Percentiles rank a stretch among this genome's conserved stretches.
These are phyloP conservation scores for Drosophila niveifrons DNA, from an alignment of 2,888 invertebrate species.

Conservation along the genomic window DNA sequence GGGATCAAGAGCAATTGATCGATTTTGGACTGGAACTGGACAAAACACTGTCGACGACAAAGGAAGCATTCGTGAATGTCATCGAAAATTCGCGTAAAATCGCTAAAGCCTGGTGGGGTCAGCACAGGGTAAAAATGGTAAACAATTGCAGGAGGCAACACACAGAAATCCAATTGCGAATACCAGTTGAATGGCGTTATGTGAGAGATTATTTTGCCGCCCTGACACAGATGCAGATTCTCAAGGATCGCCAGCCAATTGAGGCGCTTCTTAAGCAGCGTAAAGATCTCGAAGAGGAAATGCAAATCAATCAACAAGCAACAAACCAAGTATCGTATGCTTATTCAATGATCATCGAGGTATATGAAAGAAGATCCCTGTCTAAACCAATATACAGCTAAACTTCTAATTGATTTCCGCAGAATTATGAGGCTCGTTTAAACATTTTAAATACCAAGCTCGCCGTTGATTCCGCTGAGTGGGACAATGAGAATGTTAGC, in stretches of 20 bases:
- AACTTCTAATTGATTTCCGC: not conserved
- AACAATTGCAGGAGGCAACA: not conserved
- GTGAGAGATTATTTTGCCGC: constrained; percentile 21
- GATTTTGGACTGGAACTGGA: constrained; percentile 31
- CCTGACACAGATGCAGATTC: constrained; percentile 27
- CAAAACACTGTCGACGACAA: not conserved
- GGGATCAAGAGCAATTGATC: constrained; percentile 36
- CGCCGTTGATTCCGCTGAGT: constrained; percentile 6
- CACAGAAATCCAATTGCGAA: constrained; percentile 1
- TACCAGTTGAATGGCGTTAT: constrained; percentile 53
- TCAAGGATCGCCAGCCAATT: constrained; percentile 12
- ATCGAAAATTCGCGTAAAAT: not conserved
- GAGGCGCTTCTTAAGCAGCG: constrained; percentile 18
- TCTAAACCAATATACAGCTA: too few relatives aligned
- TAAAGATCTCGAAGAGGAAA: not conserved
- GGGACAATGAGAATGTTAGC: constrained; percentile 18
- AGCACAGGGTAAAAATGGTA: not conserved
- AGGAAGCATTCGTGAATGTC: not conserved
- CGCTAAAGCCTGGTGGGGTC: not conserved
- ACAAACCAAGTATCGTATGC: not conserved
- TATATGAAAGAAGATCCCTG: not conserved
- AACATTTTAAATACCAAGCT: not conserved
- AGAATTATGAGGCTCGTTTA: constrained; percentile 26
- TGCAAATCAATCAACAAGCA: not conserved
- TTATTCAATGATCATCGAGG: constrained; percentile 22